Conservation (phyloP, 2,113 vertebrate species). For the Platichthys stellatus region DNA sequence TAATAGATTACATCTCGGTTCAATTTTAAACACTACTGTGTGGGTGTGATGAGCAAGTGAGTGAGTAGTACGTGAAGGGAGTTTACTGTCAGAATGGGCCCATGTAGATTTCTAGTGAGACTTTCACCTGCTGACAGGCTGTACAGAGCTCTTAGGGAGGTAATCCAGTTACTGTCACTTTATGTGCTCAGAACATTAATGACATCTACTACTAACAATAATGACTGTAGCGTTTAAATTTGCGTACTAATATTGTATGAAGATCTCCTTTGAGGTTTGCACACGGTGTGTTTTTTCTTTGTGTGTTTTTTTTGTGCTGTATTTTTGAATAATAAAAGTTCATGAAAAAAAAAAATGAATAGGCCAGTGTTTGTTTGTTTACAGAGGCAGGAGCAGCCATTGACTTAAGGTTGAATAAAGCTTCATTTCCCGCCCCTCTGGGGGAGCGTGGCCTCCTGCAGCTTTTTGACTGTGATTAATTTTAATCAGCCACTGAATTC, state of each 20-base stretch:
- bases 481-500: conserved; percentile 66
- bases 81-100: conserved; percentile 45
- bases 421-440: conserved; percentile 11
- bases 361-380: conserved; percentile 5
- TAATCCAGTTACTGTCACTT: conserved; percentile 32
- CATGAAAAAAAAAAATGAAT: conserved; percentile 31
- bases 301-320: conserved; percentile 80
- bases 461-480: conserved; percentile 69
- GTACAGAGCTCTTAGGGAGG: conserved; percentile 47
- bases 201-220: conserved; percentile 68
- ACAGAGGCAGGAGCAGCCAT: conserved; percentile 1
- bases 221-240: conserved; percentile 73
- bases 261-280: conserved; percentile 68
- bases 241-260: conserved; percentile 73
- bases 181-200: conserved; percentile 37
- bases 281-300: conserved; percentile 65
- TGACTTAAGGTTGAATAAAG: conserved; percentile 25
- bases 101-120: conserved; percentile 52
- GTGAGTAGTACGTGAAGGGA: conserved; percentile 14
- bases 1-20: conserved; percentile 24
- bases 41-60: background rate
- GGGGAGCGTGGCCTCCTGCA: conserved; percentile 16
- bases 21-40: background rate
- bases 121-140: conserved; percentile 50
- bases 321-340: conserved; percentile 84